A percentile compares a stretch with the other conserved stretches of the same genome.
Conservation (phyloP, 2,888 invertebrate species). For the Biston betularia region DNA sequence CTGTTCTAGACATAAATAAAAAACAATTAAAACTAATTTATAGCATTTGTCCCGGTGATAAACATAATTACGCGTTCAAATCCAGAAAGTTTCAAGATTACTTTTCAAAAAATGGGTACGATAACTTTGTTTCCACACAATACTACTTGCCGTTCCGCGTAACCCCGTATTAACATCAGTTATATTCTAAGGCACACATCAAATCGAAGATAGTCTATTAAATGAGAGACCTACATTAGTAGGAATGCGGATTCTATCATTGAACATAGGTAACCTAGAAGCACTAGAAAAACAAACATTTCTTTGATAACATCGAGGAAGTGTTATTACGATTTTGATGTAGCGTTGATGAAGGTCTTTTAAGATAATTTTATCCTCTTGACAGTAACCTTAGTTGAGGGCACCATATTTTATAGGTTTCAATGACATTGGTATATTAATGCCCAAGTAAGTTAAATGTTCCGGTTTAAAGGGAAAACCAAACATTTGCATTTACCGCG, state of each 20-base stretch:
- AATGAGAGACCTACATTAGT: neutral
- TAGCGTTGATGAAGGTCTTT: slow-evolving; percentile 36
- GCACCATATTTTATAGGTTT: slow-evolving; percentile 35
- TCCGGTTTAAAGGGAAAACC: slow-evolving; percentile 18
- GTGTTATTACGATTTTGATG: slow-evolving; percentile 33
- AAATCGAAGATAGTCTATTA: no score
- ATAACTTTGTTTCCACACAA: no score
- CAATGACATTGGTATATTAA: slow-evolving; percentile 32
- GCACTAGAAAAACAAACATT: slow-evolving; percentile 29
- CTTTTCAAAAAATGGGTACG: no score
- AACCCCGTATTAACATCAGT: no score
- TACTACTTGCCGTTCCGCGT: no score
- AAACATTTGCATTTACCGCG: neutral
- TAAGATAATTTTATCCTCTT: slow-evolving; percentile 40
- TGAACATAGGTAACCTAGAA: neutral
- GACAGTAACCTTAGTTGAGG: slow-evolving; percentile 38
- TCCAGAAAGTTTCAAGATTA: neutral
- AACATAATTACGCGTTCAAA: no score
- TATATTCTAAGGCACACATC: no score
- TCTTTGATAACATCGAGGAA: slow-evolving; percentile 34
- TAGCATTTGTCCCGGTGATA: no score
- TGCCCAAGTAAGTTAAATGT: slow-evolving; percentile 9
- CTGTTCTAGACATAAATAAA: no score
- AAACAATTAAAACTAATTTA: no score
- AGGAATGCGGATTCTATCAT: neutral